A percentile compares a stretch with the other conserved stretches of the same genome.
phyloP scores from a whole-genome alignment of 2,797 vertebrate genomes.

The Micropoecilia bifurca region DNA sequence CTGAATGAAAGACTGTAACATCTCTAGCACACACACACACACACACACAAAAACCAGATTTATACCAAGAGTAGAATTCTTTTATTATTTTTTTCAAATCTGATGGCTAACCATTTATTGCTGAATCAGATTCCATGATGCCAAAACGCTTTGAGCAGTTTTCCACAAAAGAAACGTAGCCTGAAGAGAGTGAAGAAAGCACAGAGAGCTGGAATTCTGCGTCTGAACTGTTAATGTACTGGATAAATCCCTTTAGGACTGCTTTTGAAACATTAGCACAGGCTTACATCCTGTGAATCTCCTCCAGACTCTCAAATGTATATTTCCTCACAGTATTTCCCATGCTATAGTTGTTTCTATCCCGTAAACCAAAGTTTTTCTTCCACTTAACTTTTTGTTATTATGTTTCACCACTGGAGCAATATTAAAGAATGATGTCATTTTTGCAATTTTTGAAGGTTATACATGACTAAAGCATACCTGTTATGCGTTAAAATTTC shows the following conservation, averaged over 20 bases:
- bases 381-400: constrained; percentile 5
- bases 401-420: neutral
- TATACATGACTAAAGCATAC: neutral
- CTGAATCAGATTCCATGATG: constrained; percentile 40
- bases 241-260: neutral
- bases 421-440: neutral
- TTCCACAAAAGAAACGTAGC: constrained; percentile 37
- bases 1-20: constrained; percentile 28
- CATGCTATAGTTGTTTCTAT: neutral
- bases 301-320: neutral
- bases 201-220: constrained; percentile 12
- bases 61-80: constrained; percentile 30
- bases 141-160: constrained; percentile 40
- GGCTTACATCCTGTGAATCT: neutral
- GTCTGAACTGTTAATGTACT: constrained; percentile 1
- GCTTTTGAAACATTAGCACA: neutral
- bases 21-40: neutral
- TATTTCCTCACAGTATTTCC: neutral
- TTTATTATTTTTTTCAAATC: constrained; percentile 38
- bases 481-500: neutral
- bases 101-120: constrained; percentile 4
- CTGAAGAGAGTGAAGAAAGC: constrained; percentile 45
- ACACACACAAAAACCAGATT: constrained; percentile 25
- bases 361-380: neutral
- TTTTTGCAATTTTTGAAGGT: neutral